Conservation (phyloP, 2,797 vertebrate genomes). For the Masticophis lateralis region DNA sequence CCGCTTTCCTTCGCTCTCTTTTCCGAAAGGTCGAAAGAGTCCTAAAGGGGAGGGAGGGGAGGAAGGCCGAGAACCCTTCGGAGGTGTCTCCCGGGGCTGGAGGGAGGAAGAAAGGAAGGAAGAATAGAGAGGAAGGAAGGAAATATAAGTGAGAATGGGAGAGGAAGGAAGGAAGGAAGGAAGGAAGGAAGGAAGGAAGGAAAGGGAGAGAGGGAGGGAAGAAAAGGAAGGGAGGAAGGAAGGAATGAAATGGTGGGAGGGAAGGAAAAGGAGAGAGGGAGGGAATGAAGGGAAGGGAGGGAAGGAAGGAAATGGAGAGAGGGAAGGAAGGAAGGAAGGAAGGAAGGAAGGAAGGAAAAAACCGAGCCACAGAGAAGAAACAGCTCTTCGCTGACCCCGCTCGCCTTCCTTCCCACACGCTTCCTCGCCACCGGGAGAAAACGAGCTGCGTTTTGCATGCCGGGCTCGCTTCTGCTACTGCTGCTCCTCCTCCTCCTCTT, state of each 20-base stretch:
- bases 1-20: neutral
- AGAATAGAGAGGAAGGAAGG: too few relatives aligned
- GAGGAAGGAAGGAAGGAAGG: neutral
- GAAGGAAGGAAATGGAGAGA: too few relatives aligned
- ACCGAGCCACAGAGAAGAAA: neutral
- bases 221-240: too few relatives aligned
- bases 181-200: too few relatives aligned
- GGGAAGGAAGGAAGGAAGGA: too few relatives aligned
- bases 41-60: neutral
- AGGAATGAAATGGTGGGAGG: rapidly evolving
- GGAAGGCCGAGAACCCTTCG: neutral
- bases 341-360: neutral
- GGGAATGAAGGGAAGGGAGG: neutral
- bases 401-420: neutral
- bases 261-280: too few relatives aligned
- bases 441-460: neutral
- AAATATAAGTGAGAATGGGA: too few relatives aligned
- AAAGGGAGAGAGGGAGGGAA: too few relatives aligned
- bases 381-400: neutral
- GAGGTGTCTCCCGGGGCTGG: neutral
- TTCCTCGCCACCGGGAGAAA: neutral
- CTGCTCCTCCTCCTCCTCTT: neutral
- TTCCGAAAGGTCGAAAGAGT: neutral
- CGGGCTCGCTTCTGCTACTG: neutral
- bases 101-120: neutral